Conservation (phyloP, 1,140 invertebrate genomes). For the Panagrolaimus sp. region DNA sequence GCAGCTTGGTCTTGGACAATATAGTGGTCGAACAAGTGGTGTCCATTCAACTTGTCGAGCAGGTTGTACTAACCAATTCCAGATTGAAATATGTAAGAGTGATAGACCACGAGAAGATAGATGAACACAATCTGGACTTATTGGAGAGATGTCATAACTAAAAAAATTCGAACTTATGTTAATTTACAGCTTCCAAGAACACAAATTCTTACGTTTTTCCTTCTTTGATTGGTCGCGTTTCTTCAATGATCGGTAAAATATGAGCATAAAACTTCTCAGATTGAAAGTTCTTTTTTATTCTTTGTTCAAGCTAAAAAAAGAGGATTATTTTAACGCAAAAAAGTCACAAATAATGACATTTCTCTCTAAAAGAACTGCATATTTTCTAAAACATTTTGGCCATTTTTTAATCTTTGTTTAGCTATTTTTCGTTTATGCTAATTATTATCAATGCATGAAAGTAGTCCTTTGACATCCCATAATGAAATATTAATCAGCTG, state of each 20-base stretch:
- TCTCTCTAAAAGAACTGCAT: too few species aligned
- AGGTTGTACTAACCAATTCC: constrained; percentile 32
- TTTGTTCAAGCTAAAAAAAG: constrained; percentile 25
- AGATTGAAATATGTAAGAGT: constrained; percentile 29
- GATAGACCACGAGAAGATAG: constrained; percentile 27
- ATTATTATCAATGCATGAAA: too few species aligned
- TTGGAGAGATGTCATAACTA: constrained; percentile 28
- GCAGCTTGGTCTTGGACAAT: constrained; percentile 27
- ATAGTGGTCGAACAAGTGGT: constrained; percentile 28
- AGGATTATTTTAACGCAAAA: too few species aligned
- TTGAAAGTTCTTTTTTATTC: constrained; percentile 32
- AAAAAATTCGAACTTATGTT: background rate
- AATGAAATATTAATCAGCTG: too few species aligned
- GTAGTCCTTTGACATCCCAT: too few species aligned
- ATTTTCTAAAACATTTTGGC: too few species aligned
- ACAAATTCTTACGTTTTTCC: constrained; percentile 16
- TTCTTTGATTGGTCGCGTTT: constrained; percentile 17
- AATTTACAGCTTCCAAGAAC: background rate
- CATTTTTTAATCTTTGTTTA: too few species aligned
- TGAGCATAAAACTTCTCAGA: constrained; percentile 30
- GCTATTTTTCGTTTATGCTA: too few species aligned
- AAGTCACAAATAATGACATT: too few species aligned
- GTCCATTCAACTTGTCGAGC: constrained; percentile 18
- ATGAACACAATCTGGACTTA: constrained; percentile 29
- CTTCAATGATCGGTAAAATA: constrained; percentile 26